These are phyloP conservation scores for Riptortus pedestris DNA, from an alignment of 1,140 invertebrate genomes.

Conservation along the genomic window DNA sequence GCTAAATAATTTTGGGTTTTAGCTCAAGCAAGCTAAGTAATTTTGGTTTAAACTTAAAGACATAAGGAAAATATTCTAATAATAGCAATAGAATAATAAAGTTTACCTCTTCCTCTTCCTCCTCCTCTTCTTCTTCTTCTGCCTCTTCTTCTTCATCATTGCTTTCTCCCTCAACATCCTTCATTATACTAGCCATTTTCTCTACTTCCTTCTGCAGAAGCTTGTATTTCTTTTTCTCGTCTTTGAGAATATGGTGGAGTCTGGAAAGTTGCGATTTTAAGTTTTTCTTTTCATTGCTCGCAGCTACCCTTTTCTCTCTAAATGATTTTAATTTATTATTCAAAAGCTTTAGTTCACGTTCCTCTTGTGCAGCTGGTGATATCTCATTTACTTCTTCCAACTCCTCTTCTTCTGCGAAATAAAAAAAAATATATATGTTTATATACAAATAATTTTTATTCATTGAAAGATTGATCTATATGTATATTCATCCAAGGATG, in stretches of 20 bases:
- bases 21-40: too few relatives aligned
- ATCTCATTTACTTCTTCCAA: not conserved
- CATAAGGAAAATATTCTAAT: too few relatives aligned
- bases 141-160: conserved; percentile 45
- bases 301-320: conserved; percentile 63
- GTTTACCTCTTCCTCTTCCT: too few relatives aligned
- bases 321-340: conserved; percentile 64
- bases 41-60: too few relatives aligned
- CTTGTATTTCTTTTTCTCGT: conserved; percentile 38
- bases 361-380: conserved; percentile 52
- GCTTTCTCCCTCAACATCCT: conserved; percentile 62
- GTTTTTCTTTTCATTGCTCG: conserved; percentile 62
- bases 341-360: conserved; percentile 60
- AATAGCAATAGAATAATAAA: too few relatives aligned
- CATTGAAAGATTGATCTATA: too few relatives aligned
- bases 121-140: conserved; percentile 55
- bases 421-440: not conserved
- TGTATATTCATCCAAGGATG: too few relatives aligned
- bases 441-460: too few relatives aligned
- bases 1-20: too few relatives aligned
- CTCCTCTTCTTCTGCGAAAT: conserved; percentile 3
- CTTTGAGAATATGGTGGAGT: conserved; percentile 58
- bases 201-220: conserved; percentile 73
- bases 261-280: conserved; percentile 71
- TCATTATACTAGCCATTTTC: conserved; percentile 77